Conservation (phyloP, 2,797 vertebrate species). For the Caiman crocodilus region DNA sequence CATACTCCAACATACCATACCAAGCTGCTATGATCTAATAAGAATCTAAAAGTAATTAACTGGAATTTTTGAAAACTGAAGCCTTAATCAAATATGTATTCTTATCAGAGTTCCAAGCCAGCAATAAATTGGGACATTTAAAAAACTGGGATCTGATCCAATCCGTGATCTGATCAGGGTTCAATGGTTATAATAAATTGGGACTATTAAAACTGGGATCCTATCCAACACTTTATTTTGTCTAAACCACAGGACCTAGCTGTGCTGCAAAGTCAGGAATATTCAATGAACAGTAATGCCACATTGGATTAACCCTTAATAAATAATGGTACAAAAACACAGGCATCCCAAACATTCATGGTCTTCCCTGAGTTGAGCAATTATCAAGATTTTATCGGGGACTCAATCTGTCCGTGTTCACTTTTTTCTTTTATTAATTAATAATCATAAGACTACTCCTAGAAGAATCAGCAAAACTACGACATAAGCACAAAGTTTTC, state of each 20-base stretch:
- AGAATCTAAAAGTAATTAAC: slow-evolving; percentile 86
- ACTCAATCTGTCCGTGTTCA: slow-evolving; percentile 69
- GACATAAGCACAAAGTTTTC: slow-evolving; percentile 15
- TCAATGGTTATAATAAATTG: slow-evolving; percentile 87
- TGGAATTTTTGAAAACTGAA: slow-evolving; percentile 78
- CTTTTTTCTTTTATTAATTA: slow-evolving; percentile 26
- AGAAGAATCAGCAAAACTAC: background rate
- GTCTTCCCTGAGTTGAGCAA: slow-evolving; percentile 71
- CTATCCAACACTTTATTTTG: slow-evolving; percentile 83
- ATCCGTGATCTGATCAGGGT: slow-evolving; percentile 85
- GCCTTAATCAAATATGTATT: slow-evolving; percentile 83
- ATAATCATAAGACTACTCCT: background rate
- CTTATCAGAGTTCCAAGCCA: slow-evolving; percentile 83
- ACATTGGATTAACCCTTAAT: slow-evolving; percentile 80
- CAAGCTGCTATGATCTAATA: slow-evolving; percentile 78
- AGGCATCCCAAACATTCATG: slow-evolving; percentile 63
- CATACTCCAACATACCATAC: slow-evolving; percentile 74
- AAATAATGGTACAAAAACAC: slow-evolving; percentile 67
- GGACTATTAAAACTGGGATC: slow-evolving; percentile 86
- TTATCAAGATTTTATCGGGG: slow-evolving; percentile 69
- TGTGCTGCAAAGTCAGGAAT: slow-evolving; percentile 76
- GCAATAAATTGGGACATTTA: slow-evolving; percentile 84
- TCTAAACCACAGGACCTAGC: slow-evolving; percentile 79
- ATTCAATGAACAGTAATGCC: slow-evolving; percentile 73
- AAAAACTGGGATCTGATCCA: slow-evolving; percentile 85